Evolutionary conservation across 2,113 vertebrate species (phyloP), one percentile per base, ranked within the genome.

Genomic region (Gambusia holbrooki): DNA sequence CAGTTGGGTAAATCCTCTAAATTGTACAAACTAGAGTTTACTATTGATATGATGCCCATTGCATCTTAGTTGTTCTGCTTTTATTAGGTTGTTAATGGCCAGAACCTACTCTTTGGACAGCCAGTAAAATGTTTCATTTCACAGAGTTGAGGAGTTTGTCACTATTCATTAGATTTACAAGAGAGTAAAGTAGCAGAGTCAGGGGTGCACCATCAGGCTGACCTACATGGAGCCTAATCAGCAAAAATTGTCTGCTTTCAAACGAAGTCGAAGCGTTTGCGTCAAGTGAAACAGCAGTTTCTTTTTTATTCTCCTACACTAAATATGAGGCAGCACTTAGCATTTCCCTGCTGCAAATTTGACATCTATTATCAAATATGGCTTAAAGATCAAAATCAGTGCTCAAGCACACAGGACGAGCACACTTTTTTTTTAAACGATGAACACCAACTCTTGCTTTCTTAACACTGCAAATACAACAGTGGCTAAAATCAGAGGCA

Each of bases 11-110:
- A 19, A 6, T 62, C 74, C 69, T 60, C 25, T 66, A n/a, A 40
- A 35, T 1, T 3, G 10, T 4, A 73, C 60, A 30, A 45, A 64
- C 42, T 69, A 10, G 25, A 29, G 8, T 70, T 74, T 73, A 63
- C 51, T 25, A 64, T 70, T 0, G 29, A 15, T 5, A 19, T 63
- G 15, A 45, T 45, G 63, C 69, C 62, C 68, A 40, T 30, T 42
- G 33, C 19, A 33, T 75, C 71, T 83, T 76, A 62, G 73, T 75
- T 12, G 27, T 61, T n/a, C 64, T 77, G 33, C 51, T 80, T 77
- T 70, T 77, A 61, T 80, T 54, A 25, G 35, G 28, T 14, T 45
- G 27, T 70, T 64, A 72, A 74, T 68, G 27, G 33, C 42, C 33
- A n/a, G 3, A 22, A 4, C 67, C 63, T 82, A 19, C 42, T 54